phyloP scores from a whole-genome alignment of 2,888 invertebrate species.

The Hofmannophila pseudospretella region DNA sequence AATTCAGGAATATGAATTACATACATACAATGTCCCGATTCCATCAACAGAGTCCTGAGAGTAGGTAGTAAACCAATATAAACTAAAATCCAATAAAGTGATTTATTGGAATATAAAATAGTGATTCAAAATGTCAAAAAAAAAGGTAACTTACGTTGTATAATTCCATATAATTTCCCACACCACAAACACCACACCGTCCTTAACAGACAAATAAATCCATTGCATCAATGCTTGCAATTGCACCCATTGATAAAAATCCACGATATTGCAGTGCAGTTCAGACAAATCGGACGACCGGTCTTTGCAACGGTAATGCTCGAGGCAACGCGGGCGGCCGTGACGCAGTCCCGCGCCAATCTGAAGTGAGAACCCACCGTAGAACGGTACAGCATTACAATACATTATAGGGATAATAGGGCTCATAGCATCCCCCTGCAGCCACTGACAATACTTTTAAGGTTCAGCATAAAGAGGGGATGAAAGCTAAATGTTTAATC shows the following conservation, averaged over 20 bases:
- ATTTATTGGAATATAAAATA: too few species aligned
- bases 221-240: neutral
- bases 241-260: conserved; percentile 1
- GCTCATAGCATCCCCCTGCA: conserved; percentile 7
- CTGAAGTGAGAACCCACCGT: conserved; percentile 20
- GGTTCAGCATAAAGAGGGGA: neutral
- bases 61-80: too few species aligned
- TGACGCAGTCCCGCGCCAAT: conserved; percentile 31
- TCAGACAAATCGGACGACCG: conserved; percentile 15
- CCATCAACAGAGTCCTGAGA: too few species aligned
- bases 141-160: neutral
- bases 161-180: neutral
- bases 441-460: conserved; percentile 5
- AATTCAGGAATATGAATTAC: too few species aligned
- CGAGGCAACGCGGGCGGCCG: conserved; percentile 24
- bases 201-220: neutral
- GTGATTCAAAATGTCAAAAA: neutral
- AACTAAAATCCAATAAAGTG: too few species aligned
- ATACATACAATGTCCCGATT: too few species aligned
- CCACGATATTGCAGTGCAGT: neutral
- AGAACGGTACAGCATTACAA: conserved; percentile 10
- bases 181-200: conserved; percentile 5
- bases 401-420: conserved; percentile 13
- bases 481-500: too few species aligned
- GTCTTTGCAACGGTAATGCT: conserved; percentile 6